phyloP scores from a whole-genome alignment of 2,113 vertebrate species.

The Myrmophylax atrothorax region DNA sequence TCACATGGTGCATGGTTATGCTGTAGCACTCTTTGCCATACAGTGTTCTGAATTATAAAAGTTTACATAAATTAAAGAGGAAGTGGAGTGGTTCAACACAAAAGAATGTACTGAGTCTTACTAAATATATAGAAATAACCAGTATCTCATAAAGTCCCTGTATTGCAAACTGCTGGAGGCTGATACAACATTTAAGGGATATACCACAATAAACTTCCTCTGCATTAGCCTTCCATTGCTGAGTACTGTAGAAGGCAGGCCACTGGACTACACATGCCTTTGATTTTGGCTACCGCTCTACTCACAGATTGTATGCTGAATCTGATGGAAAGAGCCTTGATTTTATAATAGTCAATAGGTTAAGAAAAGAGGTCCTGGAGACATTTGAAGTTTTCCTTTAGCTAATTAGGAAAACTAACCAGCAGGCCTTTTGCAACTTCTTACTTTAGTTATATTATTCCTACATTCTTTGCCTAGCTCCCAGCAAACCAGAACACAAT shows the following conservation, averaged over 20 bases:
- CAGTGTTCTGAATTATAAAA: not conserved
- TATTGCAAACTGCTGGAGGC: not conserved
- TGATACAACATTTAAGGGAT: not conserved
- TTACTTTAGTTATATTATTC: not conserved
- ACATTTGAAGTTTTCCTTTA: not conserved
- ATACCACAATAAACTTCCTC: not conserved
- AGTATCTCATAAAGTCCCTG: not conserved
- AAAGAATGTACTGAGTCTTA: not conserved
- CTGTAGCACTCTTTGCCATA: not conserved
- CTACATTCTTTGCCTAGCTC: not conserved
- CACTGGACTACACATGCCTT: not conserved
- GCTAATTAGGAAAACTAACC: not conserved
- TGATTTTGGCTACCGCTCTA: not conserved
- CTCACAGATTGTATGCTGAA: not conserved
- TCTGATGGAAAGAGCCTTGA: not conserved
- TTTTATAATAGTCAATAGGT: not conserved
- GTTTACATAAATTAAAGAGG: not conserved
- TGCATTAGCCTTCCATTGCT: not conserved
- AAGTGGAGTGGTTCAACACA: not conserved
- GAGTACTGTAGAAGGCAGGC: not conserved
- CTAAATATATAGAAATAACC: not conserved
- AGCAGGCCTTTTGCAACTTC: not conserved
- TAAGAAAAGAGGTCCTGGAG: not conserved
- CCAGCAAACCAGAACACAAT: not conserved
- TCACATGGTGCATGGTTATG: rapidly evolving